Conservation (phyloP, 2,797 vertebrate species). For the Sebastes oblongus region DNA sequence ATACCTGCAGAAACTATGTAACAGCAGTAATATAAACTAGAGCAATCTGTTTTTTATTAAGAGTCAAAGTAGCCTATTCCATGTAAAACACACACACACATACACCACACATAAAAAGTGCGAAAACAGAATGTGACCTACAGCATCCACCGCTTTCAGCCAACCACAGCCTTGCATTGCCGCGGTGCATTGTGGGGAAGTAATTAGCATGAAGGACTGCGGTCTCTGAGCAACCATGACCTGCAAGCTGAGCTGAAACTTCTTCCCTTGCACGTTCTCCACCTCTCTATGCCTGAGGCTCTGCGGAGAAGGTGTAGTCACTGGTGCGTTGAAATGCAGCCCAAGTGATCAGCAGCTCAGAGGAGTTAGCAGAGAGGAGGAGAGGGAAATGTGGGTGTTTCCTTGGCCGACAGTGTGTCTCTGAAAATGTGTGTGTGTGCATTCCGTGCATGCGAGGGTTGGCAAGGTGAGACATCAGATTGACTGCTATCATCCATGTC, state of each 20-base stretch:
- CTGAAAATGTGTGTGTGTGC: conserved; percentile 35
- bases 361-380: conserved; percentile 51
- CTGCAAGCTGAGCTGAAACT: conserved; percentile 73
- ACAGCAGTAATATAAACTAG: background rate
- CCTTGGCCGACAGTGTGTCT: conserved; percentile 60
- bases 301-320: conserved; percentile 77
- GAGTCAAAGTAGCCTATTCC: background rate
- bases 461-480: conserved; percentile 55
- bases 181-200: conserved; percentile 78
- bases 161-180: conserved; percentile 57
- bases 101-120: conserved; percentile 13
- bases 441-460: conserved; percentile 24
- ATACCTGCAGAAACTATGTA: conserved; percentile 13
- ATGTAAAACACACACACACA: conserved; percentile 26
- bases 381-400: conserved; percentile 66
- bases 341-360: conserved; percentile 69
- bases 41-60: conserved; percentile 14
- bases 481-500: conserved; percentile 62
- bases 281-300: conserved; percentile 80
- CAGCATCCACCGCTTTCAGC: conserved; percentile 55
- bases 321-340: conserved; percentile 77
- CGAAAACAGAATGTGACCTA: conserved; percentile 60
- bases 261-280: conserved; percentile 54
- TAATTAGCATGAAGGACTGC: conserved; percentile 79
- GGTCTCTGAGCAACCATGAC: conserved; percentile 81